Evolutionary conservation across 1,140 invertebrate genomes (phyloP).

Genomic region (Myzus persicae): DNA sequence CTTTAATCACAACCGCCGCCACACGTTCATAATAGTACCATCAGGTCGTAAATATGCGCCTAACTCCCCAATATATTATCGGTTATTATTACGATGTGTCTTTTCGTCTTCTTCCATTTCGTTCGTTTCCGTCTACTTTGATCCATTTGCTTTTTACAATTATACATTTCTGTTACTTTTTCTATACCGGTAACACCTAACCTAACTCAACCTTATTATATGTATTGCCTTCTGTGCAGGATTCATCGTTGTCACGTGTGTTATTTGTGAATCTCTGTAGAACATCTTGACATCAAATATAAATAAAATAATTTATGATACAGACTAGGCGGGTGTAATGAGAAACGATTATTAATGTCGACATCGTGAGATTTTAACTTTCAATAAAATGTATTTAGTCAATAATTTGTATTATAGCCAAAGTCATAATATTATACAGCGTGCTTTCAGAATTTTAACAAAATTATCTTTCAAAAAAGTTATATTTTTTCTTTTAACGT

Average conservation of each 20-base stretch:
- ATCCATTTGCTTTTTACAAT: not conserved
- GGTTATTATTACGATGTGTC: not conserved
- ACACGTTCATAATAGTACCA: constrained; percentile 27
- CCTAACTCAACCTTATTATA: constrained; percentile 4
- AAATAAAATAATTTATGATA: not conserved
- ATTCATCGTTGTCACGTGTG: not conserved
- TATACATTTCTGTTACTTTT: not conserved
- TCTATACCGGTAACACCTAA: not conserved
- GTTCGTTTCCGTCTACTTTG: not conserved
- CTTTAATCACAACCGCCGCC: constrained; percentile 26
- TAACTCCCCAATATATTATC: not conserved
- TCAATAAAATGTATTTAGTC: not conserved
- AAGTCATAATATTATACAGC: not conserved
- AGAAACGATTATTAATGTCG: not conserved
- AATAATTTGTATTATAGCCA: not conserved
- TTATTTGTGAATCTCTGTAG: not conserved
- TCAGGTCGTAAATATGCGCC: constrained; percentile 24
- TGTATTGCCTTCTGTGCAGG: not conserved
- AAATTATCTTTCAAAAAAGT: not conserved
- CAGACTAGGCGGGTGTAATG: not conserved
- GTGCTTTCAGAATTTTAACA: not conserved
- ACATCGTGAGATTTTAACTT: not conserved
- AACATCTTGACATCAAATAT: not conserved
- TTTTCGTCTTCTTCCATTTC: not conserved
- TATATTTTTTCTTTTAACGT: not conserved